Evolutionary conservation across 2,888 invertebrate species (phyloP), one percentile per base, ranked within the genome.

Genomic region (Hypena proboscidalis): DNA sequence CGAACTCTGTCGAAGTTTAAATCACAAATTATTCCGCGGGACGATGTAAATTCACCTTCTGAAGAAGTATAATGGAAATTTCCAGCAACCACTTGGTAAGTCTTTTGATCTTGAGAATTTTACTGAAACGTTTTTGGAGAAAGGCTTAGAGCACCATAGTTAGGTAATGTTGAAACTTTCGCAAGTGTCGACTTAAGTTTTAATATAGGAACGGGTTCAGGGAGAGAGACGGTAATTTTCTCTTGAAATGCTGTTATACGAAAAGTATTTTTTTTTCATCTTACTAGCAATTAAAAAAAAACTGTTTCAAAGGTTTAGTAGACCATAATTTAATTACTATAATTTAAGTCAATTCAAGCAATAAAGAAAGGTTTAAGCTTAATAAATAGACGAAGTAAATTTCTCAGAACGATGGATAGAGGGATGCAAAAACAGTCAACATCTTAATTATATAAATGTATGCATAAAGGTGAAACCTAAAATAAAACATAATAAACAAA

Each of bases 81-180:
- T 85, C 73, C 70, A 74, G 74, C 75, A 83, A 83, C 83, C 82
- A 75, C 81, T 82, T 73, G 77, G 70, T 80, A 83, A 79, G 72
- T 73, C 82, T 80, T 86, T 87, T 86, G 83, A 84, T 86, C 83
- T 81, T 77, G 70, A 71, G 73, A 80, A 80, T 82, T 81, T 79
- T 67, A 71, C 70, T 69, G 68, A 74, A 82, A 74, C 74, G 72
- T 70, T 45, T n/a, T 75, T 58, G 63, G 69, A 64, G 67, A 76
- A 80, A 77, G 72, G 68, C 69, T 70, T 71, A 62, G 65, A 70
- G 57, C 64, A 58, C 55, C 54, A 55, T 67, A 65, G 68, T 67
- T 54, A 62, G 49, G 50, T 43, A 57, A 35, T 50, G 62, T 59
- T 61, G 47, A 64, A 77, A 74, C 59, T 74, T 75, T 62, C 29